Evolutionary conservation across 2,113 vertebrate species (phyloP), one percentile per base, ranked within the genome.

Genomic region (Muntiacus muntjak): DNA sequence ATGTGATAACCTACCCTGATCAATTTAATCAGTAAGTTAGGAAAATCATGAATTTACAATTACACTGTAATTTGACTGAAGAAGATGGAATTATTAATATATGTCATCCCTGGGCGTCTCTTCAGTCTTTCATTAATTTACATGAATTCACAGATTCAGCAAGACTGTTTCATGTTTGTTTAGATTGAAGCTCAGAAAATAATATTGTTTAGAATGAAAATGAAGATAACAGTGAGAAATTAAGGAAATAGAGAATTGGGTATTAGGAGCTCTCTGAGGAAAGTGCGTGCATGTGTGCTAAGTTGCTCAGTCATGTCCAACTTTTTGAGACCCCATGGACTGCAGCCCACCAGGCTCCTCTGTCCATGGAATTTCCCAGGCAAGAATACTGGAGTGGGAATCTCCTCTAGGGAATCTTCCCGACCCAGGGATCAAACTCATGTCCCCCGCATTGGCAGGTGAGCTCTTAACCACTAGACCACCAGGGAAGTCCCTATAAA

Each of bases 91-190:
- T 76, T 76, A 26, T 43, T 76, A 90, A 76, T 60, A 25, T 33
- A 96, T 93, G 91, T 33, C 92, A 98, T 78, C 71, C 40, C 25
- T 6, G 4, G 92, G 52, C 83, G 58, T 74, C 62, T 64, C 60
- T 88, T 97, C 92, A 85, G 87, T n/a, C 86, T 97, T 98, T 95
- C 91, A 94, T 96, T 89, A 98, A 87, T 78, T 94, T 95, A 67
- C 67, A 89, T 10, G 97, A 97, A 94, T 95, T 16, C 97, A 83
- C 43, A 91, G 76, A 91, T 93, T 98, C 85, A 97, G 86, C 82
- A 97, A 91, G 93, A 43, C 55, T 98, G 54, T 78, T 1, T 0
- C 91, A 15, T 94, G 54, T 95, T 97, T 95, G 58, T 94, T 97
- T 94, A 60, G 62, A 94, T 71, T 16, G 50, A 64, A 86, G 33